phyloP scores from a whole-genome alignment of 30 jellyfish, hydroid and myxozoan species.

The Aurelia sp. region DNA sequence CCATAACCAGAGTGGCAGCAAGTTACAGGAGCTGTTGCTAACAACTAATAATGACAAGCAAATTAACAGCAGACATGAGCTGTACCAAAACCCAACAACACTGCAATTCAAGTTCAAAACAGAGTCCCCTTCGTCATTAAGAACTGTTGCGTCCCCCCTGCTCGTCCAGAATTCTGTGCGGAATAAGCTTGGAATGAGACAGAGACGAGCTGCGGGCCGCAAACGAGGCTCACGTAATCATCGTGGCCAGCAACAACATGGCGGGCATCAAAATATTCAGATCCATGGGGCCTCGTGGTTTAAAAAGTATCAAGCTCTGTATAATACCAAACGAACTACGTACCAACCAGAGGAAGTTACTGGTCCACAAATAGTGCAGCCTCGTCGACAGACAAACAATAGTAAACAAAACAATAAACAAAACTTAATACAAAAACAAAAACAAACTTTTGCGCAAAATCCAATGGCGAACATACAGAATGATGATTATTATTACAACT shows the following conservation, averaged over 20 bases:
- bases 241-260: background rate
- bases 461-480: too few relatives aligned
- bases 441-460: too few relatives aligned
- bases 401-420: too few relatives aligned
- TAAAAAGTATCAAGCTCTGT: constrained; percentile 35
- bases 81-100: constrained; percentile 51
- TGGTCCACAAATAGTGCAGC: too few relatives aligned
- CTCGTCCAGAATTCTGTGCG: constrained; percentile 55
- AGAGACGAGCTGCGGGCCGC: background rate
- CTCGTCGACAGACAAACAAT: too few relatives aligned
- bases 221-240: constrained; percentile 14
- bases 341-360: too few relatives aligned
- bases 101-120: constrained; percentile 58
- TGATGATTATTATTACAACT: constrained; percentile 27
- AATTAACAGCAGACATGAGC: constrained; percentile 61
- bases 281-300: constrained; percentile 55
- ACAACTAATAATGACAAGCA: constrained; percentile 46
- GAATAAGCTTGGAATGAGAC: constrained; percentile 8
- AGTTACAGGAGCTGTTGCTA: constrained; percentile 24
- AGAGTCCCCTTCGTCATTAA: constrained; percentile 61
- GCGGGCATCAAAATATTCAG: background rate
- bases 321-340: background rate
- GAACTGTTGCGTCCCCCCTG: constrained; percentile 70
- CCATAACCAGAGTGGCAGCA: background rate
- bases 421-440: too few relatives aligned